Percentiles rank a stretch among this genome's conserved stretches.
These are phyloP conservation scores for Cassiopea andromeda DNA, from an alignment of 30 jellyfish, hydroid and myxozoan genomes.

Conservation along the genomic window DNA sequence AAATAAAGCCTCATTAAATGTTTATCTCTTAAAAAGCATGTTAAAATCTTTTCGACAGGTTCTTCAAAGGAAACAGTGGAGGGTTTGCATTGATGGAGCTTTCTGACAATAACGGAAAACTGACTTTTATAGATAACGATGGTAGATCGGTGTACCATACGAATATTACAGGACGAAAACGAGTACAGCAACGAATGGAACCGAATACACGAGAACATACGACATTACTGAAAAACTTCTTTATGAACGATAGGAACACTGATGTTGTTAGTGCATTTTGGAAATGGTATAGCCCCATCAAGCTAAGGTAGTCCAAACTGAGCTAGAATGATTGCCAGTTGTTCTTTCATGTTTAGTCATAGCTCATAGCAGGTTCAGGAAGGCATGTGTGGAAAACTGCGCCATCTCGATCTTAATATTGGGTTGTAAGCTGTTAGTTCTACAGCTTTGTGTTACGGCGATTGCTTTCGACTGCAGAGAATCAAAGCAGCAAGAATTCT, in stretches of 20 bases:
- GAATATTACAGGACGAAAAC: constrained; percentile 30
- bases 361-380: too few relatives aligned
- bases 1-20: too few relatives aligned
- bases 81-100: constrained; percentile 73
- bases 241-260: constrained; percentile 25
- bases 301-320: constrained; percentile 22
- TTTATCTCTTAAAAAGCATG: too few relatives aligned
- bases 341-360: not conserved
- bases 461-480: not conserved
- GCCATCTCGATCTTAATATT: too few relatives aligned
- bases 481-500: not conserved
- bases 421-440: too few relatives aligned
- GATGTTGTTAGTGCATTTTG: constrained; percentile 44
- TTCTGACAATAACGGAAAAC: constrained; percentile 50
- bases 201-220: constrained; percentile 27
- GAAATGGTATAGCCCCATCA: constrained; percentile 56
- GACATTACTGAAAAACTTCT: constrained; percentile 49
- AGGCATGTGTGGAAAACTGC: too few relatives aligned
- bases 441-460: not conserved
- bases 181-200: not conserved
- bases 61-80: constrained; percentile 77
- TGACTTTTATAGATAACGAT: constrained; percentile 56
- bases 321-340: not conserved
- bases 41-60: constrained; percentile 46
- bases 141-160: constrained; percentile 56